These are phyloP conservation scores for Leptinotarsa tumamoca DNA, from an alignment of 2,888 invertebrate species.

Conservation along the genomic window DNA sequence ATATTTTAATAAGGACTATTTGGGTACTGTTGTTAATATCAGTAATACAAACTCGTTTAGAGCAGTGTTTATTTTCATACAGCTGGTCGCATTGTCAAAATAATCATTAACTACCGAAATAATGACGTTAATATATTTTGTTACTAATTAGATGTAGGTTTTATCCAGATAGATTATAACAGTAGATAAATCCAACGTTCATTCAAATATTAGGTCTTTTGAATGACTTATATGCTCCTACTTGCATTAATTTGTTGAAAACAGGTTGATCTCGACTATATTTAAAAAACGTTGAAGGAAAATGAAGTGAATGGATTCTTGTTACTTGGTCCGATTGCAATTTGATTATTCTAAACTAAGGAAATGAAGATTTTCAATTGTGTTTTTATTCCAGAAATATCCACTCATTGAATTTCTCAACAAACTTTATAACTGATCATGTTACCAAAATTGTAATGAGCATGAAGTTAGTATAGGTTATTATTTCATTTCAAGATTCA, in stretches of 20 bases:
- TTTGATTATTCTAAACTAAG: too few species aligned
- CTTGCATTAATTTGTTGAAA: constrained; percentile 31
- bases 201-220: constrained; percentile 42
- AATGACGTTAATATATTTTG: constrained; percentile 51
- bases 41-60: not conserved
- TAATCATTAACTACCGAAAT: constrained; percentile 49
- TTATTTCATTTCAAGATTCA: too few species aligned
- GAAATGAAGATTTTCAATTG: too few species aligned
- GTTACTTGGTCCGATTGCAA: too few species aligned
- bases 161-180: constrained; percentile 43
- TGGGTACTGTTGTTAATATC: not conserved
- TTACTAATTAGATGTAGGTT: constrained; percentile 49
- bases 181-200: constrained; percentile 45
- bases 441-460: too few species aligned
- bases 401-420: too few species aligned
- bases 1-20: constrained; percentile 23
- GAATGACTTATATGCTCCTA: constrained; percentile 33
- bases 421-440: too few species aligned
- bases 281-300: not conserved
- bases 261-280: too few species aligned
- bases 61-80: constrained; percentile 27
- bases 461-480: too few species aligned
- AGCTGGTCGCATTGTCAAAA: constrained; percentile 44
- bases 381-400: too few species aligned
- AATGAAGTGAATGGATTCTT: not conserved